Evolutionary conservation across 2,888 invertebrate species (phyloP), one percentile per base, ranked within the genome.

Genomic region (Gibbula magus): DNA sequence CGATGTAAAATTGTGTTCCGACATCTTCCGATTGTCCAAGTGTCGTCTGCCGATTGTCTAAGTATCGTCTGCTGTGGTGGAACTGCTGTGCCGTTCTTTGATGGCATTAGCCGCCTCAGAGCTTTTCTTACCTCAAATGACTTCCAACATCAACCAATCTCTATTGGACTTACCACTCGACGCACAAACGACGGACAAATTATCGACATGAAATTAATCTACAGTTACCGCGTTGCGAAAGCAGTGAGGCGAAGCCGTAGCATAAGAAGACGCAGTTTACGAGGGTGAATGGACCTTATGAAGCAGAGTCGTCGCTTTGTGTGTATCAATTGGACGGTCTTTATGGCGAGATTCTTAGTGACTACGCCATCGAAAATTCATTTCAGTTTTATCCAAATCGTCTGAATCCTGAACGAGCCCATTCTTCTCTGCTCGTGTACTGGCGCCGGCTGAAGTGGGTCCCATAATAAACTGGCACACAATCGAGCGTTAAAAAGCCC

Each of bases 171-270:
- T 35, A 39, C 20, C 39, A 32, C 20, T 32, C 29, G 8, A 32
- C 18, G 39, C 20, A 70, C 70, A 70, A 39, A 70, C 20, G 70
- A 70, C 35, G n/a, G 70, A 70, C 70, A 70, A 70, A 70, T 70
- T 70, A 70, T 70, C 70, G 70, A 70, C 70, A 70, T 70, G 35
- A 70, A 70, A 35, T 70, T 70, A 70, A 70, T 32, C 70, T 70
- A 70, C 70, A 70, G 70, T 70, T 70, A 70, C 32, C 32, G 35
- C 70, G 70, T n/a, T 35, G 70, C 10, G 70, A 39, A 70, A 16
- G 16, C 39, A 70, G 20, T 35, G 32, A 70, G n/a, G 70, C 70
- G 32, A 3, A 70, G 16, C 70, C 18, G 20, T 32, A 35, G 35
- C 20, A 70, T 70, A 70, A 70, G 29, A 70, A 70, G 39, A n/a